These are phyloP conservation scores for Vultur gryphus DNA, from an alignment of 2,797 vertebrate species.

Conservation along the genomic window DNA sequence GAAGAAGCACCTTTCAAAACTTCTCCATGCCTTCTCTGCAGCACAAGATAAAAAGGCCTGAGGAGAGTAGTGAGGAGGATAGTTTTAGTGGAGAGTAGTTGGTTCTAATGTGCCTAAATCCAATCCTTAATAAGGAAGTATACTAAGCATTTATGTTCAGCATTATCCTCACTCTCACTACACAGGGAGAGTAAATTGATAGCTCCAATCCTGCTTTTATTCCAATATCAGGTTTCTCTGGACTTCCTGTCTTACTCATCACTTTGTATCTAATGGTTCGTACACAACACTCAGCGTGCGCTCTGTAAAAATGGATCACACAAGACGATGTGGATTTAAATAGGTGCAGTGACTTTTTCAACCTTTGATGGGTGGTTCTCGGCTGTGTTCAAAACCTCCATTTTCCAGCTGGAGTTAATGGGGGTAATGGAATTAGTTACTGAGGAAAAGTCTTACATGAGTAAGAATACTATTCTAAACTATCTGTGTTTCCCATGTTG, in stretches of 20 bases:
- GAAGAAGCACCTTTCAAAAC: background rate
- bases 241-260: background rate
- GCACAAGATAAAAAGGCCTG: background rate
- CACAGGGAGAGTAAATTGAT: background rate
- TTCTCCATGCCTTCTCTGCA: background rate
- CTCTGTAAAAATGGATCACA: background rate
- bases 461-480: background rate
- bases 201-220: background rate
- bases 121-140: background rate
- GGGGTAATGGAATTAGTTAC: background rate
- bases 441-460: background rate
- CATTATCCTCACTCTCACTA: background rate
- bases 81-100: background rate
- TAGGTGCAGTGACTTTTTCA: background rate
- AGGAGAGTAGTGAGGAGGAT: background rate
- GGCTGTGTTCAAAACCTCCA: background rate
- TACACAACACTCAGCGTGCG: background rate
- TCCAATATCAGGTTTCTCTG: slow-evolving; percentile 9
- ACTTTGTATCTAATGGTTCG: background rate
- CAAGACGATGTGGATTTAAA: background rate
- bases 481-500: background rate
- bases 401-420: background rate
- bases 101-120: background rate
- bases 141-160: background rate
- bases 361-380: background rate